Evolutionary conservation across 2,888 invertebrate genomes (phyloP).

Genomic region (Phorcus lineatus): DNA sequence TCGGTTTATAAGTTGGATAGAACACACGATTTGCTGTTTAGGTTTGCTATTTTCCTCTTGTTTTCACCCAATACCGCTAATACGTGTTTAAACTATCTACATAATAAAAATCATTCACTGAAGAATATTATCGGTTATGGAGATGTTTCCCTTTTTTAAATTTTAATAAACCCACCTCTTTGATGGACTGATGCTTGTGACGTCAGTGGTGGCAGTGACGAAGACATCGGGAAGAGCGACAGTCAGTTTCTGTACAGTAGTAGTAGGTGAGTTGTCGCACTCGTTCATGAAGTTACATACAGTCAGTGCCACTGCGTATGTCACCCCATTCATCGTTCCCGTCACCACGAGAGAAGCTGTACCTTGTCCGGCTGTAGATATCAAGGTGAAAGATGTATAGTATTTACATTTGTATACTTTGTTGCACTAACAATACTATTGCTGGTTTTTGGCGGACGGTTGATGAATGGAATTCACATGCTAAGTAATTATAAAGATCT

Average conservation of each 20-base stretch:
- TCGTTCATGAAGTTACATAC: slow-evolving; percentile 31
- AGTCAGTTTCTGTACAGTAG: slow-evolving; percentile 11
- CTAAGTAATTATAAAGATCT: too few relatives aligned
- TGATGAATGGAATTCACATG: too few relatives aligned
- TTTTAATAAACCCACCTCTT: slow-evolving; percentile 32
- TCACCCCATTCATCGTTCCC: slow-evolving; percentile 1
- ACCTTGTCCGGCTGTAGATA: slow-evolving; percentile 9
- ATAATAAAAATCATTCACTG: too few relatives aligned
- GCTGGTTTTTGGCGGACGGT: too few relatives aligned
- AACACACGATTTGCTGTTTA: too few relatives aligned
- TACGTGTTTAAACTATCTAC: too few relatives aligned
- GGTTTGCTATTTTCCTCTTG: too few relatives aligned
- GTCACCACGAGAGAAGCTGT: slow-evolving; percentile 12
- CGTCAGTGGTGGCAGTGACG: slow-evolving; percentile 19
- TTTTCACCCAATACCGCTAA: too few relatives aligned
- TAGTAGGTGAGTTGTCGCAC: slow-evolving; percentile 3
- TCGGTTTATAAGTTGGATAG: too few relatives aligned
- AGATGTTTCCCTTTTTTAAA: too few relatives aligned
- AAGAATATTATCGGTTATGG: too few relatives aligned
- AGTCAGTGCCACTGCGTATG: slow-evolving; percentile 26
- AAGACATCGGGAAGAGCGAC: slow-evolving; percentile 25
- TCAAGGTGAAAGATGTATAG: neutral
- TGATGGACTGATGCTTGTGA: slow-evolving; percentile 18
- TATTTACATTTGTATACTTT: neutral
- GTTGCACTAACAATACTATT: too few relatives aligned